Percentiles rank a stretch among this genome's conserved stretches.
Evolutionary conservation across 2,113 vertebrate genomes (phyloP).

Genomic region (Tetrax tetrax): DNA sequence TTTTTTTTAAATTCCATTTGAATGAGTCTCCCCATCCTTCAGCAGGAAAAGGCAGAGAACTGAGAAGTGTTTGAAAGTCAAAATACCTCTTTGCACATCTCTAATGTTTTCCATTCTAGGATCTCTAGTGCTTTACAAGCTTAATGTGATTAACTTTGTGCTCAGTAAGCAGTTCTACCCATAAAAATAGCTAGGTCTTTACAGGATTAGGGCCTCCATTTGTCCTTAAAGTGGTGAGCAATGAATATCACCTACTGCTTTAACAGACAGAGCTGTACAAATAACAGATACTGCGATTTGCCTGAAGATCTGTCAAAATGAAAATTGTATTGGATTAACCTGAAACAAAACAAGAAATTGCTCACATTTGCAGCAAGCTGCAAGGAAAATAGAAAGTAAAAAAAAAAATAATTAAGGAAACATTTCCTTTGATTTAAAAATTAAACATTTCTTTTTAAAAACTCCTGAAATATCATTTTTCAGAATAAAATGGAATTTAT

Average conservation of each 20-base stretch:
- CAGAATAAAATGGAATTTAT: slow-evolving; percentile 1
- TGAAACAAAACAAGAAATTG: neutral
- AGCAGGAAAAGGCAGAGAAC: neutral
- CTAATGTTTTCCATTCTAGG: slow-evolving; percentile 17
- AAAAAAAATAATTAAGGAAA: neutral
- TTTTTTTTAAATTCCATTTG: neutral
- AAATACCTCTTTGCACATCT: slow-evolving; percentile 20
- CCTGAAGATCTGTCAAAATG: slow-evolving; percentile 15
- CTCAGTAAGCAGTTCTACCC: slow-evolving; percentile 55
- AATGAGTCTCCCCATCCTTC: neutral
- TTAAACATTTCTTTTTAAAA: neutral
- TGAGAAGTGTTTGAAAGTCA: slow-evolving; percentile 32
- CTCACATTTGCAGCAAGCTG: neutral
- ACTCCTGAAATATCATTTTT: neutral
- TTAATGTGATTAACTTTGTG: slow-evolving; percentile 62
- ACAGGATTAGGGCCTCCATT: slow-evolving; percentile 46
- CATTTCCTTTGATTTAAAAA: slow-evolving; percentile 10
- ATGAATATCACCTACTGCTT: neutral
- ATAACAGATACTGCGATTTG: neutral
- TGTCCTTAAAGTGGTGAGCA: slow-evolving; percentile 22
- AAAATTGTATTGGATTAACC: neutral
- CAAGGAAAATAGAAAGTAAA: neutral
- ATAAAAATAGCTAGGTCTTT: slow-evolving; percentile 57
- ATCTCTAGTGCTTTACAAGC: slow-evolving; percentile 38
- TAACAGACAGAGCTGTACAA: neutral